Evolutionary conservation across 2,888 invertebrate species (phyloP), one percentile per base, ranked within the genome.

Genomic region (Actias luna): DNA sequence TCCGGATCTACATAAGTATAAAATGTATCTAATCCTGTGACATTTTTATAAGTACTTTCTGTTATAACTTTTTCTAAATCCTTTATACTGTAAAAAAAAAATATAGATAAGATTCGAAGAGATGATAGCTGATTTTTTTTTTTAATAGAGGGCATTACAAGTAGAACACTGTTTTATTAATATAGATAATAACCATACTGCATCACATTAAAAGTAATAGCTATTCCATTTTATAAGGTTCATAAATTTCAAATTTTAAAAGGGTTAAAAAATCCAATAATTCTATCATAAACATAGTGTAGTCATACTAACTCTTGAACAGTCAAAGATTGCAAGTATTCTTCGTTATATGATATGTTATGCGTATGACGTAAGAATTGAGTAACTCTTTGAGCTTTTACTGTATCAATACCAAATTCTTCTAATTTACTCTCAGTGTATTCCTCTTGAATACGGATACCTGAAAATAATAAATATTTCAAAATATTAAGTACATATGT

Each of bases 1-100:
- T 86, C 81, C 0, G 73, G 62, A 16, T 80, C 79, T 4, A 83
- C 69, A 16, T 70, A 69, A 0, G 73, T 72, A 35, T 77, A 77
- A 63, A 82, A 81, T 3, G 70, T 70, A 35, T 64, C 67, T 14
- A 85, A 69, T 5, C 81, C 86, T 27, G 62, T 66, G 0, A 62
- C 60, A 4, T 76, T 65, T 12, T 67, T 50, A 5, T 67, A 66
- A n/a, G 60, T 39, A 5, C 46, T 59, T 52, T 66, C 59, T 33
- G 35, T 50, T 42, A 69, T 14, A 42, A 57, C 64, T 50, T 67
- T 36, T 65, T 80, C 72, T 61, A 77, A 61, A 65, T 74, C 65
- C 16, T 39, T 55, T 55, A 75, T 64, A 31, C 77, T 79, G 62
- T 27, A 71, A 70, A 60, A 57, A 22, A 36, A 58, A n/a, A n/a